Evolutionary conservation across 2,797 vertebrate species (phyloP), one percentile per base, ranked within the genome.

Genomic region (Neosilurus hyrtlii): DNA sequence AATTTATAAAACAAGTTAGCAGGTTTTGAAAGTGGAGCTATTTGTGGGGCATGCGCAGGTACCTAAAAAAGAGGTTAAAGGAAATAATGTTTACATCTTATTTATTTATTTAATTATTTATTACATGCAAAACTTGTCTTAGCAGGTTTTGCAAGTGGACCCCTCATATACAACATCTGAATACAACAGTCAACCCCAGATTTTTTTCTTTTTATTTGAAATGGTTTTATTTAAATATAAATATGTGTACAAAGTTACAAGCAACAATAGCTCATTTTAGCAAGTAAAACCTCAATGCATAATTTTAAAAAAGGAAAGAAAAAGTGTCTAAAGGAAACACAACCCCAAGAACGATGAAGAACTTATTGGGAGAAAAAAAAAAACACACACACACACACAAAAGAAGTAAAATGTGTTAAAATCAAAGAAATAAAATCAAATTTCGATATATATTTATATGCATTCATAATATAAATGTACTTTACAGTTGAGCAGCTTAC

Each of bases 171-270:
- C 22, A 70, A 30, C 26, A 4, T 37, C 30, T 12, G 54, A 59
- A 15, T 15, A 66, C 24, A 52, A 66, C 11, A 66, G 63, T 14
- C 76, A 66, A 10, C 52, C 49, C 4, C 43, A 24, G 15, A 5
- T 43, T 43, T 43, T 43, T 43, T 30, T 24, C 43, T 65, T 83
- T 91, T 94, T 94, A 93, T 94, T 92, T 86, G 93, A 95, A 95
- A 95, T 94, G 94, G 57, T 93, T 95, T 95, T 95, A 95, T 95
- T 95, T 94, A 94, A 95, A 95, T 95, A 95, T 95, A 95, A 95
- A 95, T 95, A 95, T 95, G 95, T 95, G 94, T 95, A 95, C 95
- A 95, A 95, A 95, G 94, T 93, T 94, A 95, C 95, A 94, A 94
- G 94, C 94, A 93, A 94, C 91, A 90, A 90, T 93, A 92, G 93